Conservation (phyloP, 2,113 vertebrate species). For the Octodon degus region DNA sequence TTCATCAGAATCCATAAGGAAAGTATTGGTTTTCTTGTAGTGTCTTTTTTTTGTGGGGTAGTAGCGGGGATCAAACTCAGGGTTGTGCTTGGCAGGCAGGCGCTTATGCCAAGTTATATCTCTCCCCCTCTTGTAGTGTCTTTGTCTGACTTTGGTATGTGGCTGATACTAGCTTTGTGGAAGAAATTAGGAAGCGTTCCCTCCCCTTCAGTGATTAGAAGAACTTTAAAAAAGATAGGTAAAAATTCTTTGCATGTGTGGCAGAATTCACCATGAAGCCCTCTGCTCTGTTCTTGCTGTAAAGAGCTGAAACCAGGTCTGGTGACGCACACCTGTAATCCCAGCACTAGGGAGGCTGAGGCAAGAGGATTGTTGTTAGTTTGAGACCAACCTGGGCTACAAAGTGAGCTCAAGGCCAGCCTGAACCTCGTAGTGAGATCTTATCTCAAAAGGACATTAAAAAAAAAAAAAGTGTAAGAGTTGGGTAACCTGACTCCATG, state of each 20-base stretch:
- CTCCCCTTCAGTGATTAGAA: background rate
- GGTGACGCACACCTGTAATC: no score
- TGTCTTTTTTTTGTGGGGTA: background rate
- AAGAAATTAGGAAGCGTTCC: background rate
- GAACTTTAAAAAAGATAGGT: background rate
- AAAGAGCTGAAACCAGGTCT: background rate
- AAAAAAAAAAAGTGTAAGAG: background rate
- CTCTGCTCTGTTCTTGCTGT: background rate
- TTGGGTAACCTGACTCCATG: background rate
- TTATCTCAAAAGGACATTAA: no score
- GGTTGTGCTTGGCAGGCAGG: no score
- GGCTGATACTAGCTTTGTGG: background rate
- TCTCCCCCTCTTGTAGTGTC: background rate
- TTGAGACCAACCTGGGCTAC: no score
- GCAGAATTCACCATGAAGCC: background rate
- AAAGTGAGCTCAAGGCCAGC: no score
- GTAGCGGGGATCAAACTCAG: no score
- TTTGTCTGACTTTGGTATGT: background rate
- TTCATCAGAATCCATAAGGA: background rate
- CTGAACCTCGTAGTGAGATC: no score
- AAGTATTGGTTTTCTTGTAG: background rate
- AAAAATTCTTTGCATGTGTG: background rate
- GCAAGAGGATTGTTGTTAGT: no score
- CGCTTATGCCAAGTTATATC: no score
- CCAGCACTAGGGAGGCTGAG: no score